phyloP scores from a whole-genome alignment of 1,140 invertebrate genomes.

The Liolophura sinensis region DNA sequence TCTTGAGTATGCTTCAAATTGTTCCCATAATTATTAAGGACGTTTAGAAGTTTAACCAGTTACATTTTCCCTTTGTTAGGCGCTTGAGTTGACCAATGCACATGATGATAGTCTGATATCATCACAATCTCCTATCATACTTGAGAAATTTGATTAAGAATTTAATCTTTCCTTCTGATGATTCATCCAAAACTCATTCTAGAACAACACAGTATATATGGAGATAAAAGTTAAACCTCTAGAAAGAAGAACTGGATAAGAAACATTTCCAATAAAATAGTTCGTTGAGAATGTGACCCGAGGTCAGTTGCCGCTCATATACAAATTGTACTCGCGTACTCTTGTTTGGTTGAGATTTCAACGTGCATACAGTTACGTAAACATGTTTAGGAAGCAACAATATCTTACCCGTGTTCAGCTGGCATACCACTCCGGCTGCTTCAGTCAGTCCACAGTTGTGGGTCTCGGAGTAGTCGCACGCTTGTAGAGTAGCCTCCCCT shows the following conservation, averaged over 20 bases:
- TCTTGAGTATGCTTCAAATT: no score
- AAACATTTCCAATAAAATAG: constrained; percentile 4
- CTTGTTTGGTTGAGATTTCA: no score
- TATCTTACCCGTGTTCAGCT: constrained; percentile 27
- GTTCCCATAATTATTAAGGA: no score
- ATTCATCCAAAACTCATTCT: background rate
- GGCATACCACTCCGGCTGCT: constrained; percentile 55
- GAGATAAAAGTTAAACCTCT: background rate
- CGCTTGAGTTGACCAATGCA: no score
- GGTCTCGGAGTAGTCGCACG: constrained; percentile 71
- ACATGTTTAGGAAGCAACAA: background rate
- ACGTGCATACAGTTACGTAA: background rate
- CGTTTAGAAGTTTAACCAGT: no score
- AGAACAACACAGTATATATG: background rate
- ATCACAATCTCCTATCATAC: no score
- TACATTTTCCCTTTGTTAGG: no score
- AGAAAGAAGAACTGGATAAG: background rate
- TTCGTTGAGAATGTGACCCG: no score
- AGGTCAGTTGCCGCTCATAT: no score
- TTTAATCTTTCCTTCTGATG: background rate
- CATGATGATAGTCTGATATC: no score
- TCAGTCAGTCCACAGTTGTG: constrained; percentile 73
- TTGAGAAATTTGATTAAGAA: no score
- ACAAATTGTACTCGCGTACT: no score
- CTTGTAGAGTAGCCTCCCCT: constrained; percentile 68